These are phyloP conservation scores for Poecilia wingei DNA, from an alignment of 2,797 vertebrate species.

Conservation along the genomic window DNA sequence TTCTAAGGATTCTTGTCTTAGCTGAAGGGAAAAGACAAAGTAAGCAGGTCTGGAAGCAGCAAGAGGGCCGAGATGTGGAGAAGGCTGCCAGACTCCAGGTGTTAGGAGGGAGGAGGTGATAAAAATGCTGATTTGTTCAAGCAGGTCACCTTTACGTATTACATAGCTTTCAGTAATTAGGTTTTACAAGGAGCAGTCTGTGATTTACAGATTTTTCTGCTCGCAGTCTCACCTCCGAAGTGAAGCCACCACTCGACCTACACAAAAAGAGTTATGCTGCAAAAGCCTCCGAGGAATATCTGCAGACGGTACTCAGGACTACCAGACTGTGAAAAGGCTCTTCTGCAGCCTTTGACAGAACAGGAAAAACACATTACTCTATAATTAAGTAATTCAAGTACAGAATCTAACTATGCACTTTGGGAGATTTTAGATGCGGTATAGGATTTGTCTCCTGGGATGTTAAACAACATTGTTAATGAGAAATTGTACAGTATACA, in stretches of 20 bases:
- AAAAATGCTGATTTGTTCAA: slow-evolving; percentile 21
- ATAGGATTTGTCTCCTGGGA: background rate
- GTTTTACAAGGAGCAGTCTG: slow-evolving; percentile 31
- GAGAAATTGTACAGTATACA: background rate
- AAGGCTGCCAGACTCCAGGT: slow-evolving; percentile 13
- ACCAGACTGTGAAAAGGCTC: background rate
- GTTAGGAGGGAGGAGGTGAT: slow-evolving; percentile 16
- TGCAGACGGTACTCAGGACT: background rate
- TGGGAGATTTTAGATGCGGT: background rate
- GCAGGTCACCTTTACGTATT: slow-evolving; percentile 32
- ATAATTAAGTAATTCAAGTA: background rate
- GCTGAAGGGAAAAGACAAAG: background rate
- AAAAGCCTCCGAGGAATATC: slow-evolving; percentile 7
- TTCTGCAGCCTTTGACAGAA: background rate
- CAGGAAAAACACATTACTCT: background rate
- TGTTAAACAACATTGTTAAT: background rate
- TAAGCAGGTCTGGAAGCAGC: background rate
- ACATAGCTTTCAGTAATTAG: slow-evolving; percentile 20
- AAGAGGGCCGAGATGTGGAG: background rate
- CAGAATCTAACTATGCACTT: background rate
- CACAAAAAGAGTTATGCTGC: slow-evolving; percentile 4
- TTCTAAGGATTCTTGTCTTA: background rate
- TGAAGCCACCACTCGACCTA: slow-evolving; percentile 9
- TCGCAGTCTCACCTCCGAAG: slow-evolving; percentile 18
- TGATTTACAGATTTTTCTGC: slow-evolving; percentile 28